Base-by-base conservation (phyloP, 2,888 invertebrate genomes). In the Rhaphigaster nebulosa region DNA sequence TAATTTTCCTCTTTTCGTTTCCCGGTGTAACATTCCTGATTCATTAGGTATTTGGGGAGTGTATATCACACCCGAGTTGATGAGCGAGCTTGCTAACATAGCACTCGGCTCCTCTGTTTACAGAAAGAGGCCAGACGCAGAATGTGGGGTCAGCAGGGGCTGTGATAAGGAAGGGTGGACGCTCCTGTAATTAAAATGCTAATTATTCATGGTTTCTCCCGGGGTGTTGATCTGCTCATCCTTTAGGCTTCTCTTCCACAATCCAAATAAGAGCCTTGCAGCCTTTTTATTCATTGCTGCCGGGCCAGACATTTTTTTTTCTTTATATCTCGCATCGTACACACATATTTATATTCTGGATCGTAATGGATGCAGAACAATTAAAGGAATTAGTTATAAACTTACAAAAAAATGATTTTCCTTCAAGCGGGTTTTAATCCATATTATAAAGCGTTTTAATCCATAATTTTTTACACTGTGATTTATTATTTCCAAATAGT, bases 181-280 rank as follows among this genome's bases (percentile, higher is more conserved):
- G 15, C 50, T 45, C 38, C 65, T 50, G 50, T 89, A 89, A 89
- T 89, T 89, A 89, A 89, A 70, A 76, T 89, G 89, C 89, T 70
- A 89, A 89, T 89, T 89, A 89, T 89, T 89, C 89, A 89, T 89
- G 76, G 76, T n/a, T 45, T 23, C 70, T 52, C 87, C 12, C 34
- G 10, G 54, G 52, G 87, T 87, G 87, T 87, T 87, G 54, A 70
- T 70, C 89, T 70, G 29, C 70, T 76, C 65, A 29, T 56, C 76
- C 76, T 41, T 41, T 65, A 26, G 45, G 26, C 65, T 41, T 88
- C 38, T 20, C 41, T 13, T n/a, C 12, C 29, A 1, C 88, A 60
- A 41, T 88, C 38, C 54, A n/a, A 56, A 52, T 60, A 45, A n/a
- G 6, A n/a, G 20, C 88, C 54, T 54, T 54, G n/a, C 20, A 50